A percentile compares a stretch with the other conserved stretches of the same genome.
Conservation (phyloP, 2,113 vertebrate genomes). For the Echinops telfairi region DNA sequence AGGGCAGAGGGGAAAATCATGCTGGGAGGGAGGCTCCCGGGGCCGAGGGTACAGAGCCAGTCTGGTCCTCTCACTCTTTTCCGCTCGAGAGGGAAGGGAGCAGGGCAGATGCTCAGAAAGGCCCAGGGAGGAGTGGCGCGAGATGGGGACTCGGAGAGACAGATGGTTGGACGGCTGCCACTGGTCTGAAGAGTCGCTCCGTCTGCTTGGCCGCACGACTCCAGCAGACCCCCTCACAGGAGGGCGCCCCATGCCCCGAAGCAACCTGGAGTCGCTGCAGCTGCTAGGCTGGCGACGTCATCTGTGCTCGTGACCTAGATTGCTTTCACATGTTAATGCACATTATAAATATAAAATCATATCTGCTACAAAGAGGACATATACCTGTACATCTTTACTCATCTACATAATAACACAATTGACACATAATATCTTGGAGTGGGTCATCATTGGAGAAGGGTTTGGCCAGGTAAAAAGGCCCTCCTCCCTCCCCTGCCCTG, state of each 20-base stretch:
- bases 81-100: neutral
- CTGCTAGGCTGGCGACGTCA: neutral
- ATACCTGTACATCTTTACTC: slow-evolving; percentile 89
- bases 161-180: neutral
- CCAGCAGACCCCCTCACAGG: neutral
- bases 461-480: slow-evolving; percentile 67
- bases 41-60: neutral
- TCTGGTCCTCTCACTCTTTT: neutral
- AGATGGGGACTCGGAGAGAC: neutral
- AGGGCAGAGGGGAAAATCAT: slow-evolving; percentile 1
- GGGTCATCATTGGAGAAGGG: slow-evolving; percentile 74
- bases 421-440: slow-evolving; percentile 87
- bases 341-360: slow-evolving; percentile 90
- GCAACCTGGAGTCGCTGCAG: neutral
- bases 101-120: neutral
- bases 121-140: neutral
- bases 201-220: rapidly evolving
- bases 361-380: slow-evolving; percentile 90
- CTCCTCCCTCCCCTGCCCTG: slow-evolving; percentile 48
- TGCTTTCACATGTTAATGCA: slow-evolving; percentile 73
- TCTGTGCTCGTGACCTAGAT: slow-evolving; percentile 36
- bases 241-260: neutral
- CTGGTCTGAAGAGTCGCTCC: neutral
- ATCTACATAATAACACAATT: slow-evolving; percentile 91
- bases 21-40: slow-evolving; percentile 23